phyloP scores from a whole-genome alignment of 2,113 vertebrate genomes.

The Romanogobio albipinnatus region DNA sequence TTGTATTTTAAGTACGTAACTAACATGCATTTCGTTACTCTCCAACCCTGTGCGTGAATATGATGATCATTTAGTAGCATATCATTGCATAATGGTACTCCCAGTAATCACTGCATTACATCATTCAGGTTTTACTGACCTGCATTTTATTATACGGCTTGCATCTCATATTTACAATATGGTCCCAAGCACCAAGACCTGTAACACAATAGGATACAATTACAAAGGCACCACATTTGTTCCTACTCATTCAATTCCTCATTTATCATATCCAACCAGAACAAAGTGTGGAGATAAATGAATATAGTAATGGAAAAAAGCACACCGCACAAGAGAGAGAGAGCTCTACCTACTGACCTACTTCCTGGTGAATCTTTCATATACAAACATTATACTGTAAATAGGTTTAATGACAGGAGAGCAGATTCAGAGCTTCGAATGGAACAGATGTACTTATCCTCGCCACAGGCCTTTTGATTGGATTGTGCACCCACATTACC shows the following conservation, averaged over 20 bases:
- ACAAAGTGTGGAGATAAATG: not conserved
- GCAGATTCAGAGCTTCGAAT: constrained; percentile 48
- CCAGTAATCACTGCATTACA: not conserved
- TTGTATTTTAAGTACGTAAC: too few species aligned
- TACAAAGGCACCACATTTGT: not conserved
- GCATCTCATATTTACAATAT: constrained; percentile 85
- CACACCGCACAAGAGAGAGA: constrained; percentile 37
- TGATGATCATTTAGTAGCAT: not conserved
- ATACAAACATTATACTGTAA: constrained; percentile 40
- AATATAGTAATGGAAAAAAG: not conserved
- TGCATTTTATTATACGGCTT: constrained; percentile 94
- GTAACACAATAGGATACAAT: constrained; percentile 52
- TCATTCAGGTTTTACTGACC: constrained; percentile 70
- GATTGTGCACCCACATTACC: constrained; percentile 44
- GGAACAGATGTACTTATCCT: constrained; percentile 44
- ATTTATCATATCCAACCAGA: not conserved
- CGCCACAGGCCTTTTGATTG: constrained; percentile 30
- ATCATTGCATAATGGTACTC: not conserved
- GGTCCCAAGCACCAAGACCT: constrained; percentile 96
- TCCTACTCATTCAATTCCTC: not conserved
- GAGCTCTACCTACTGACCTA: constrained; percentile 58
- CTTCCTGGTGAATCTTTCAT: constrained; percentile 52
- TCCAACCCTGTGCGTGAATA: not conserved
- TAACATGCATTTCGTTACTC: too few species aligned
- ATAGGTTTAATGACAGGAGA: constrained; percentile 48